Conservation (phyloP, 1,140 invertebrate genomes). For the Drosophila biarmipes region DNA sequence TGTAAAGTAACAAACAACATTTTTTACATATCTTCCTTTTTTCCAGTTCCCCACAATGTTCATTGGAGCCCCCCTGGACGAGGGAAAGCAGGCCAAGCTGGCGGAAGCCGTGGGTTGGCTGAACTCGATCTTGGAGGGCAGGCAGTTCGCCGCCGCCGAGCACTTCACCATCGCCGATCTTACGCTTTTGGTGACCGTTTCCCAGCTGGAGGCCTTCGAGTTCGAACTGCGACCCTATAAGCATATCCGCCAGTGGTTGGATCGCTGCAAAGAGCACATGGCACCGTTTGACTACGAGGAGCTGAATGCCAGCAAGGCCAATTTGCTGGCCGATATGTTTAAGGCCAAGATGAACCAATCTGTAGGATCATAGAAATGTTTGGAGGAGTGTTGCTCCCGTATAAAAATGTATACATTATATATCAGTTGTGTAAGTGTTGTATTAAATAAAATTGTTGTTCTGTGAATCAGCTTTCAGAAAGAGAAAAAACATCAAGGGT, state of each 20-base stretch:
- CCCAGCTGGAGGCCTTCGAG: slow-evolving; percentile 77
- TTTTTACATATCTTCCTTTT: no score
- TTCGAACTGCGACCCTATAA: slow-evolving; percentile 72
- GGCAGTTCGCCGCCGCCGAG: slow-evolving; percentile 70
- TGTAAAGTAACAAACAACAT: no score
- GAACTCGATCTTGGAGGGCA: slow-evolving; percentile 70
- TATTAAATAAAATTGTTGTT: slow-evolving; percentile 52
- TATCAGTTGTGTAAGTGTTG: slow-evolving; percentile 44
- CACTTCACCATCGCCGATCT: slow-evolving; percentile 87
- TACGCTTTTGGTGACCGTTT: slow-evolving; percentile 83
- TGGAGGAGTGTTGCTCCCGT: background rate
- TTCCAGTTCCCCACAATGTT: slow-evolving; percentile 85
- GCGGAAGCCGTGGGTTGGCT: slow-evolving; percentile 79
- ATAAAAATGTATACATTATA: slow-evolving; percentile 3
- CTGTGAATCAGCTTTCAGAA: no score
- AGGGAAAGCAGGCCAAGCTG: slow-evolving; percentile 85
- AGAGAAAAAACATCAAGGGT: no score
- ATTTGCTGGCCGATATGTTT: slow-evolving; percentile 78
- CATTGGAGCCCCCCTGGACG: slow-evolving; percentile 73
- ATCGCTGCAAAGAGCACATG: slow-evolving; percentile 76
- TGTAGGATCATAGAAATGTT: slow-evolving; percentile 8
- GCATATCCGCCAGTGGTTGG: slow-evolving; percentile 66
- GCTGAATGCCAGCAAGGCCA: slow-evolving; percentile 77
- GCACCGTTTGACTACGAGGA: slow-evolving; percentile 81
- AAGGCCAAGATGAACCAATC: slow-evolving; percentile 75